These are phyloP conservation scores for Paramormyrops hopkinsi DNA, from an alignment of 2,797 vertebrate species.

Conservation along the genomic window DNA sequence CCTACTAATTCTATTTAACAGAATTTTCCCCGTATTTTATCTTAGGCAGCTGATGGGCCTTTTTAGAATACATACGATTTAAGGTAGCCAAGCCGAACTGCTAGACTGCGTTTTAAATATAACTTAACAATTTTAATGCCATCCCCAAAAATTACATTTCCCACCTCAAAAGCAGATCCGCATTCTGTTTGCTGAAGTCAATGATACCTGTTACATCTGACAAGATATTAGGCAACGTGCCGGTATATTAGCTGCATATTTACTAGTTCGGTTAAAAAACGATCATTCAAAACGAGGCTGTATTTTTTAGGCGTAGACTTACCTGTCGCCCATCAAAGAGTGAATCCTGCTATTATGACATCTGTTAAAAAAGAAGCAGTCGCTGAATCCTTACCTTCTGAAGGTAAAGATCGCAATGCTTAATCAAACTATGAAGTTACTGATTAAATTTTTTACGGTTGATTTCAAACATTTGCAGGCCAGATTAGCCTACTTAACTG, in stretches of 20 bases:
- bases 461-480: not conserved
- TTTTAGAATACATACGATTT: not conserved
- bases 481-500: not conserved
- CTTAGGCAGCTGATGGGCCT: not conserved
- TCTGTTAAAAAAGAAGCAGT: not conserved
- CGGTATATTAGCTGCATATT: not conserved
- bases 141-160: not conserved
- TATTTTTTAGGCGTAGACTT: not conserved
- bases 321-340: not conserved
- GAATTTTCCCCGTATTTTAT: not conserved
- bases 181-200: not conserved
- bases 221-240: not conserved
- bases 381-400: not conserved
- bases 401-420: not conserved
- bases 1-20: not conserved
- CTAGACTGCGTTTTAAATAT: not conserved
- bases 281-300: not conserved
- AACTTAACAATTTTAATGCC: not conserved
- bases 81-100: not conserved
- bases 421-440: not conserved
- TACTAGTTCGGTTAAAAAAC: not conserved
- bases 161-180: not conserved
- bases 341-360: not conserved
- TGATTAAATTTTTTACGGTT: not conserved
- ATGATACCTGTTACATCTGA: not conserved